Percentiles rank a stretch among this genome's conserved stretches.
Conservation (phyloP, 2,797 vertebrate species). For the Oryzias dopingdopingensis region DNA sequence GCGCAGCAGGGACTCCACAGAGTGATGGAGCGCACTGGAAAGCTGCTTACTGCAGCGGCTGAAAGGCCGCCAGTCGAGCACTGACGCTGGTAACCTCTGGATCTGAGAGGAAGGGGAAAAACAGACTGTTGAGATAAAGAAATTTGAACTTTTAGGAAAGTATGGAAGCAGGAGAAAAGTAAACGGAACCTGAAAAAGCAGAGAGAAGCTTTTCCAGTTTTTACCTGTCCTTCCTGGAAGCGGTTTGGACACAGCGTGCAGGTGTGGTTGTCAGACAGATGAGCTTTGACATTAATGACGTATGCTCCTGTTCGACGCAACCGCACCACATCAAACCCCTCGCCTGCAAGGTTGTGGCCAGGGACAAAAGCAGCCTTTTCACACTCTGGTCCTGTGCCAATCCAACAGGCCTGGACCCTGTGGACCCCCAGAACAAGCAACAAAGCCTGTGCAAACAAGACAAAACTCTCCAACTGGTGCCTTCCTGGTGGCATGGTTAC, state of each 20-base stretch:
- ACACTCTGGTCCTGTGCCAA: slow-evolving; percentile 71
- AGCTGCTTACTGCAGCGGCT: slow-evolving; percentile 79
- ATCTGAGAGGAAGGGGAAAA: slow-evolving; percentile 41
- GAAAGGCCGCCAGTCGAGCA: slow-evolving; percentile 79
- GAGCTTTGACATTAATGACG: slow-evolving; percentile 77
- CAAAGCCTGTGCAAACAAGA: slow-evolving; percentile 37
- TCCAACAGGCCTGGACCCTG: slow-evolving; percentile 49
- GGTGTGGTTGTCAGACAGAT: slow-evolving; percentile 63
- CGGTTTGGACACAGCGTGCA: slow-evolving; percentile 77
- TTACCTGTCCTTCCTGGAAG: slow-evolving; percentile 72
- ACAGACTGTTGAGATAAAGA: not conserved
- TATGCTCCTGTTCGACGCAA: slow-evolving; percentile 80
- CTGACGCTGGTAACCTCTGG: slow-evolving; percentile 73
- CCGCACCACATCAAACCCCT: slow-evolving; percentile 85
- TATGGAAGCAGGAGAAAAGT: not conserved
- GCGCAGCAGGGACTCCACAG: slow-evolving; percentile 76
- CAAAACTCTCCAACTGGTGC: slow-evolving; percentile 6
- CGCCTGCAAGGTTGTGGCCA: slow-evolving; percentile 82
- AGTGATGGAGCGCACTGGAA: slow-evolving; percentile 79
- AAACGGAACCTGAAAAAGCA: not conserved
- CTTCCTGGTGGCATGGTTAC: slow-evolving; percentile 55
- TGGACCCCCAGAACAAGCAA: slow-evolving; percentile 28
- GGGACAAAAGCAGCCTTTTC: slow-evolving; percentile 77
- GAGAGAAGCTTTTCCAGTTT: not conserved
- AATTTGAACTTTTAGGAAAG: not conserved